phyloP scores from a whole-genome alignment of 2,113 vertebrate species.

The Myiagra hebetior region DNA sequence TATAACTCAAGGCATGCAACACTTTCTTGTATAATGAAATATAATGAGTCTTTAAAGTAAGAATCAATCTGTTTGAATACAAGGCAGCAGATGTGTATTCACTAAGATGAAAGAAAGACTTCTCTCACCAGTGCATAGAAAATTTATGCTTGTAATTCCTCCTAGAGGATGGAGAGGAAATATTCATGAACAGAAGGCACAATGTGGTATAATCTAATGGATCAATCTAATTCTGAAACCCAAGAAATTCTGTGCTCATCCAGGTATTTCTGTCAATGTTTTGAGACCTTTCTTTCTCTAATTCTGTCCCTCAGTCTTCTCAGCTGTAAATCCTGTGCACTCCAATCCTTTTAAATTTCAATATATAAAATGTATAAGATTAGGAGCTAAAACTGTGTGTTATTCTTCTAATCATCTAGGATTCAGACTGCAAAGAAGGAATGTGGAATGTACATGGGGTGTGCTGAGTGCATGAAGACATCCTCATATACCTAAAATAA shows the following conservation, averaged over 20 bases:
- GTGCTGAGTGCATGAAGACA: background rate
- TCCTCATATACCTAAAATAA: background rate
- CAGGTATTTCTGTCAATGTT: background rate
- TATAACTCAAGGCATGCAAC: background rate
- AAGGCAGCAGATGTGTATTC: constrained; percentile 23
- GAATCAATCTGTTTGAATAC: constrained; percentile 2
- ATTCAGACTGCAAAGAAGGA: background rate
- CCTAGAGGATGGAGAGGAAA: background rate
- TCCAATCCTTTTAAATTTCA: background rate
- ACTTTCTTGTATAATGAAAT: background rate
- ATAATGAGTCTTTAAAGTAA: constrained; percentile 27
- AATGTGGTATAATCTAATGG: background rate
- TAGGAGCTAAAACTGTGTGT: background rate
- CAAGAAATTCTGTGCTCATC: background rate
- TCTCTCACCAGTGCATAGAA: background rate
- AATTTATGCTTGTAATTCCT: constrained; percentile 21
- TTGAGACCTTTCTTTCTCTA: background rate
- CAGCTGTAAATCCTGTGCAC: background rate
- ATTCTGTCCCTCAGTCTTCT: background rate
- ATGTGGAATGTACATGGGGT: background rate
- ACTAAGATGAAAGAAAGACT: constrained; percentile 22
- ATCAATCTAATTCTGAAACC: background rate
- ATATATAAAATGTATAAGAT: background rate
- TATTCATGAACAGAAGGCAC: background rate
- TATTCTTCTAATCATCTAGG: background rate